Evolutionary conservation across 2,888 invertebrate genomes (phyloP).

Genomic region (Xanthia icteritia): DNA sequence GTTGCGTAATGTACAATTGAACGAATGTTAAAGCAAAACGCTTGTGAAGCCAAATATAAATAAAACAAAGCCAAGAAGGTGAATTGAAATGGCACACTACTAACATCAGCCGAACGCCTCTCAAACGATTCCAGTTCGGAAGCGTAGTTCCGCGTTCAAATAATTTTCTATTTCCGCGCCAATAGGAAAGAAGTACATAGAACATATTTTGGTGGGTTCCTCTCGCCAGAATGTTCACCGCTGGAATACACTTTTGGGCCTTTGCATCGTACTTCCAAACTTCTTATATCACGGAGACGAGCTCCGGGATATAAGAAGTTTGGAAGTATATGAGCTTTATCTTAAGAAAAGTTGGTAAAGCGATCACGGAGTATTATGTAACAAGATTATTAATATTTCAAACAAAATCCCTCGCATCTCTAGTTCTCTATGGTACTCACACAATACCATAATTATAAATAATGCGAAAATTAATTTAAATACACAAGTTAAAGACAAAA

Average conservation of each 20-base stretch:
- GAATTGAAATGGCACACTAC: slow-evolving; percentile 41
- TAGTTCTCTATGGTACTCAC: too few relatives aligned
- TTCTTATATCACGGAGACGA: slow-evolving; percentile 2
- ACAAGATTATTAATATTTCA: slow-evolving; percentile 48
- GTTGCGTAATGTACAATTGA: background rate
- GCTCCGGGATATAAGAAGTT: slow-evolving; percentile 46
- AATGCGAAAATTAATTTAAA: background rate
- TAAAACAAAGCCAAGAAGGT: slow-evolving; percentile 43
- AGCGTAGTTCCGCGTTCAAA: slow-evolving; percentile 64
- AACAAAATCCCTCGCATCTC: slow-evolving; percentile 6
- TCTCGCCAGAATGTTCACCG: slow-evolving; percentile 36
- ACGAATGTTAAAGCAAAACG: slow-evolving; percentile 5
- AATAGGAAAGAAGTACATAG: slow-evolving; percentile 65
- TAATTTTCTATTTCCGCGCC: slow-evolving; percentile 67
- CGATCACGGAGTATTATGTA: slow-evolving; percentile 28
- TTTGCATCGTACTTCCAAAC: slow-evolving; percentile 43
- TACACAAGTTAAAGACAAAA: background rate
- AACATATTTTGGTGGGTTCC: slow-evolving; percentile 55
- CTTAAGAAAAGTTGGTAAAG: slow-evolving; percentile 39
- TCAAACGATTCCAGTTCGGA: slow-evolving; percentile 65
- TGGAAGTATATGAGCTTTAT: slow-evolving; percentile 36
- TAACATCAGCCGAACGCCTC: slow-evolving; percentile 64
- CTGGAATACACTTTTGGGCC: slow-evolving; percentile 47
- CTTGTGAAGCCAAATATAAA: slow-evolving; percentile 7
- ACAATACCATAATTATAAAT: background rate